Evolutionary conservation across 64 coral and sea anemone species (phyloP).

Genomic region (Montipora foliosa): DNA sequence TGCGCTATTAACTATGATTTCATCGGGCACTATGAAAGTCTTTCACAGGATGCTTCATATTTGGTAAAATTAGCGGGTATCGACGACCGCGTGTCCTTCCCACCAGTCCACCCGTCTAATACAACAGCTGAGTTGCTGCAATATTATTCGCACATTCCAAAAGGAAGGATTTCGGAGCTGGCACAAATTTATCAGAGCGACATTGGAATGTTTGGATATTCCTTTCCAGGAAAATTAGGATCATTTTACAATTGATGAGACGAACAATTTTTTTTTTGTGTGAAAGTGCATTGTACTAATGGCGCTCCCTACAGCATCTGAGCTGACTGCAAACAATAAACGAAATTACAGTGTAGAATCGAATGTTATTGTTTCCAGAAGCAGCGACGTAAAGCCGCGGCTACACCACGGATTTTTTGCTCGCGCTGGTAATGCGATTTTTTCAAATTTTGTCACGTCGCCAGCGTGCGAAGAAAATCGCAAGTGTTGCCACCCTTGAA

Average conservation of each 20-base stretch:
- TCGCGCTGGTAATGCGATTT: too few species aligned
- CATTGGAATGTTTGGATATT: slow-evolving; percentile 23
- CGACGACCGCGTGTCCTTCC: slow-evolving; percentile 37
- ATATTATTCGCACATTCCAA: slow-evolving; percentile 49
- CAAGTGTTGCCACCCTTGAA: too few species aligned
- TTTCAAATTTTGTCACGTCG: too few species aligned
- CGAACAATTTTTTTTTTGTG: background rate
- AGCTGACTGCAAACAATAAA: too few species aligned
- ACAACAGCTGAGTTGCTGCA: slow-evolving; percentile 8
- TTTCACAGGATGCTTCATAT: slow-evolving; percentile 22
- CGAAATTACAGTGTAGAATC: too few species aligned
- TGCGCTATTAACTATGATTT: slow-evolving; percentile 53
- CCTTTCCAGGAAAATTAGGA: slow-evolving; percentile 5
- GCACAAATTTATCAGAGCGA: slow-evolving; percentile 18
- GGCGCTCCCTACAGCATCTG: too few species aligned
- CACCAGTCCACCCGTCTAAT: background rate
- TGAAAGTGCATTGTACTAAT: background rate
- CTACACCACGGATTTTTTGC: too few species aligned
- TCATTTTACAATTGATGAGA: background rate
- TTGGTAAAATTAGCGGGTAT: slow-evolving; percentile 44
- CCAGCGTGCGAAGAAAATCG: too few species aligned
- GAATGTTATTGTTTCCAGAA: too few species aligned
- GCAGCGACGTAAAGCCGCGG: too few species aligned
- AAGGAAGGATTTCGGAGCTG: background rate
- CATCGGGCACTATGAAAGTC: slow-evolving; percentile 46